Percentiles rank a stretch among this genome's conserved stretches.
These are phyloP conservation scores for Sebastes minor DNA, from an alignment of 2,797 vertebrate species.

Conservation along the genomic window DNA sequence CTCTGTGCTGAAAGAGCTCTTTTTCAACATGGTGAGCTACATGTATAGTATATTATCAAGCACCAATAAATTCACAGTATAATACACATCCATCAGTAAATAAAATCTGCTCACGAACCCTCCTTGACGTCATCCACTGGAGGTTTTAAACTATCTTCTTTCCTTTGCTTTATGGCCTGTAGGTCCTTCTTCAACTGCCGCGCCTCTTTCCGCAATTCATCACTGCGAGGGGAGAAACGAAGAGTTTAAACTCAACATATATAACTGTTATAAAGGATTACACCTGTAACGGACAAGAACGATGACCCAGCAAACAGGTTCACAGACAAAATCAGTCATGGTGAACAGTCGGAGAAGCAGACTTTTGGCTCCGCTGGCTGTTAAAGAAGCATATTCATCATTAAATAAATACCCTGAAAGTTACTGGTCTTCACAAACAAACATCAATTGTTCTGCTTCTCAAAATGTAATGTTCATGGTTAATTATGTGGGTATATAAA, in stretches of 20 bases:
- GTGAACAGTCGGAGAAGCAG: neutral
- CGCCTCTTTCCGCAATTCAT: conserved; percentile 93
- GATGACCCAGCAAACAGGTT: neutral
- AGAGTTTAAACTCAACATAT: neutral
- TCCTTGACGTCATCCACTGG: conserved; percentile 79
- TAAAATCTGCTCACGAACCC: conserved; percentile 76
- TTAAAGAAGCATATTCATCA: neutral
- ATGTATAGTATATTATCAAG: conserved; percentile 7
- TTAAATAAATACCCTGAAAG: neutral
- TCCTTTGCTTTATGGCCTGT: conserved; percentile 92
- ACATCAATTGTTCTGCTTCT: conserved; percentile 39
- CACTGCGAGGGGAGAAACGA: conserved; percentile 81
- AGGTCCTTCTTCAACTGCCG: conserved; percentile 94
- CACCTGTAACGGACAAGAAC: conserved; percentile 1
- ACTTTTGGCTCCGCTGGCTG: neutral
- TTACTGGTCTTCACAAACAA: conserved; percentile 22
- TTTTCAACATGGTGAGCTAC: neutral
- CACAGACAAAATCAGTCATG: neutral
- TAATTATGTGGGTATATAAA: conserved; percentile 48
- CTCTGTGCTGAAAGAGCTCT: neutral
- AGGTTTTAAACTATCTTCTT: conserved; percentile 81
- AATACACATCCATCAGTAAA: conserved; percentile 9
- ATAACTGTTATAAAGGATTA: neutral
- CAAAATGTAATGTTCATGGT: conserved; percentile 20
- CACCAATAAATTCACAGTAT: conserved; percentile 9